Conservation (phyloP, 92 coral and sea anemone species). For the Epizoanthus illoricatus region DNA sequence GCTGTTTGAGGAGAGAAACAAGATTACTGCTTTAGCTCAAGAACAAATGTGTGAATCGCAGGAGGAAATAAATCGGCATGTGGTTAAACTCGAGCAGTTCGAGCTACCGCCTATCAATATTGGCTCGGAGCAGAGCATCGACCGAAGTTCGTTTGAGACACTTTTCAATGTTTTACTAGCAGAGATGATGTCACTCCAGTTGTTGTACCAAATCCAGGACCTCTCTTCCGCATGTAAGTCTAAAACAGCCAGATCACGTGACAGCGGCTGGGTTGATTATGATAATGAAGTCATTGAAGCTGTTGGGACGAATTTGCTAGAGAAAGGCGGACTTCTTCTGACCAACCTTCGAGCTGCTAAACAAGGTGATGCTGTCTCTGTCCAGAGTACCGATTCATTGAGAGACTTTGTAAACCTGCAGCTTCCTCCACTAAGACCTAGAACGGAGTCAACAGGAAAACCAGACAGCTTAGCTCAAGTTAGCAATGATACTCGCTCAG, state of each 20-base stretch:
- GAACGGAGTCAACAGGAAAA: conserved; percentile 32
- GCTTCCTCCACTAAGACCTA: conserved; percentile 60
- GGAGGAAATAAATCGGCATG: conserved; percentile 19
- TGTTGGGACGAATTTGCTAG: conserved; percentile 72
- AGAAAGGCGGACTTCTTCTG: conserved; percentile 81
- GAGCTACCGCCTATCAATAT: conserved; percentile 26
- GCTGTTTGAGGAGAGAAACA: conserved; percentile 52
- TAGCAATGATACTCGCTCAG: conserved; percentile 18
- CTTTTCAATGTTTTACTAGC: conserved; percentile 80
- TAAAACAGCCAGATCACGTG: conserved; percentile 70
- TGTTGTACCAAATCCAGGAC: conserved; percentile 89
- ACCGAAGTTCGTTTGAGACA: conserved; percentile 71
- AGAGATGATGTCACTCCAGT: conserved; percentile 88
- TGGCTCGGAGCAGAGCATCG: conserved; percentile 42
- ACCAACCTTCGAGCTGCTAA: conserved; percentile 73
- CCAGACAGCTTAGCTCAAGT: background rate
- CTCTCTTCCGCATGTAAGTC: conserved; percentile 75
- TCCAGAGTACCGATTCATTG: conserved; percentile 76
- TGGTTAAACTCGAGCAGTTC: conserved; percentile 3
- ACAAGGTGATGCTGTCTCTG: conserved; percentile 52
- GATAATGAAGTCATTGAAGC: conserved; percentile 76
- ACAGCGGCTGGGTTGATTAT: conserved; percentile 89
- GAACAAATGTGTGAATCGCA: conserved; percentile 45
- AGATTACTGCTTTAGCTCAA: conserved; percentile 33
- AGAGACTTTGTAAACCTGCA: conserved; percentile 69